A percentile compares a stretch with the other conserved stretches of the same genome.
Conservation (phyloP, 2,888 invertebrate genomes). For the Spilosoma lubricipeda region DNA sequence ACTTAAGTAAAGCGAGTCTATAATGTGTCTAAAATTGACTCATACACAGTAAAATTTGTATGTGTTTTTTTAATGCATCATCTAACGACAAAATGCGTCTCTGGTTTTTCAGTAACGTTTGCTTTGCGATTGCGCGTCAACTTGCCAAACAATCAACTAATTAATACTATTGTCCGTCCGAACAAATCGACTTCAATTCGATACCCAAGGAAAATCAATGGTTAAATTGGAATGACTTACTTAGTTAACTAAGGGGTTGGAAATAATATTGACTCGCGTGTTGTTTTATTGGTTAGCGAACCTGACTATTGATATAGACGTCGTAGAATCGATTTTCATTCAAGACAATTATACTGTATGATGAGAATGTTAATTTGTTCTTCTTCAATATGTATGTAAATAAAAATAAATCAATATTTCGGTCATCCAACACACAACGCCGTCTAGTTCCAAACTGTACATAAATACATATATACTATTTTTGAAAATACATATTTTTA, state of each 20-base stretch:
- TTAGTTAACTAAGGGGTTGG: not conserved
- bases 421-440: no score
- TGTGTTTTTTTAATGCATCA: not conserved
- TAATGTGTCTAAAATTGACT: no score
- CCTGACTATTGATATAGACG: not conserved
- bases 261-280: not conserved
- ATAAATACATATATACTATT: no score
- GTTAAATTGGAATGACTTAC: not conserved
- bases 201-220: not conserved
- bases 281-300: not conserved
- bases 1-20: no score
- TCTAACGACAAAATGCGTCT: not conserved
- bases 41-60: no score
- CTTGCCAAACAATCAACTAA: slow-evolving; percentile 46
- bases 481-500: no score
- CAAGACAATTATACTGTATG: not conserved
- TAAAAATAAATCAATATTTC: no score
- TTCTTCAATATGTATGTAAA: no score
- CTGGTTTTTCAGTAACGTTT: slow-evolving; percentile 23
- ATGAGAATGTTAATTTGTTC: not conserved
- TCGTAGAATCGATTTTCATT: not conserved
- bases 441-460: no score
- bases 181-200: slow-evolving; percentile 34
- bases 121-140: slow-evolving; percentile 35
- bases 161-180: slow-evolving; percentile 47